Percentiles rank a stretch among this genome's conserved stretches.
Conservation (phyloP, 2,888 invertebrate species). For the Drosophila parthenogenetica region DNA sequence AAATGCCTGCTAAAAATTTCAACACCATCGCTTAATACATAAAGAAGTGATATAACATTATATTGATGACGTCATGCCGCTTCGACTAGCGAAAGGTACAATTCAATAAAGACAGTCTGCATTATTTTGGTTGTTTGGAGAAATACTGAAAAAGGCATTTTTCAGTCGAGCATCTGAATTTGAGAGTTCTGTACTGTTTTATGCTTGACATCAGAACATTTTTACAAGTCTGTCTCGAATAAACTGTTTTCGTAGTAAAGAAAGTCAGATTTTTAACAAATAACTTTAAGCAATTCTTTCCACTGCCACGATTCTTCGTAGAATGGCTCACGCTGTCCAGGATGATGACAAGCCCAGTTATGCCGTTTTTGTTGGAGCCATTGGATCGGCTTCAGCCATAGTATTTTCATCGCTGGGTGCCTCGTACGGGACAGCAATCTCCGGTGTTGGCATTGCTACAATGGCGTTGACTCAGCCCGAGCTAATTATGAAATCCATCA, state of each 20-base stretch:
- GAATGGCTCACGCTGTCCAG: conserved; percentile 43
- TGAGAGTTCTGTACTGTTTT: too few species aligned
- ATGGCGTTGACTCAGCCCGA: conserved; percentile 99
- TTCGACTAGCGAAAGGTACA: too few species aligned
- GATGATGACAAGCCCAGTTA: conserved; percentile 42
- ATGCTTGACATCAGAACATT: background rate
- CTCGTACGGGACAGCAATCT: conserved; percentile 99
- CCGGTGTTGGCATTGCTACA: conserved; percentile 99
- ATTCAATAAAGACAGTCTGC: too few species aligned
- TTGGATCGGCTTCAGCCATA: conserved; percentile 91
- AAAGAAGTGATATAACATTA: too few species aligned
- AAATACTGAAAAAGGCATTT: too few species aligned
- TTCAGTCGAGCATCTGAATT: too few species aligned
- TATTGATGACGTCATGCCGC: too few species aligned
- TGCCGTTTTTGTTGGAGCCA: conserved; percentile 74
- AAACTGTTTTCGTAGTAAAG: background rate
- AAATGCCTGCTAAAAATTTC: too few species aligned
- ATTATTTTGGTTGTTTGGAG: too few species aligned
- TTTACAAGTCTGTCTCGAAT: background rate
- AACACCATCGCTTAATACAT: too few species aligned
- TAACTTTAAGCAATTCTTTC: too few species aligned
- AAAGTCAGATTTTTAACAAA: background rate
- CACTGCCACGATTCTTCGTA: background rate
- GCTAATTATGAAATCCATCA: conserved; percentile 99
- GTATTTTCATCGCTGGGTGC: conserved; percentile 92